Conservation (phyloP, 2,113 vertebrate species). For the Myrmecophaga tridactyla region DNA sequence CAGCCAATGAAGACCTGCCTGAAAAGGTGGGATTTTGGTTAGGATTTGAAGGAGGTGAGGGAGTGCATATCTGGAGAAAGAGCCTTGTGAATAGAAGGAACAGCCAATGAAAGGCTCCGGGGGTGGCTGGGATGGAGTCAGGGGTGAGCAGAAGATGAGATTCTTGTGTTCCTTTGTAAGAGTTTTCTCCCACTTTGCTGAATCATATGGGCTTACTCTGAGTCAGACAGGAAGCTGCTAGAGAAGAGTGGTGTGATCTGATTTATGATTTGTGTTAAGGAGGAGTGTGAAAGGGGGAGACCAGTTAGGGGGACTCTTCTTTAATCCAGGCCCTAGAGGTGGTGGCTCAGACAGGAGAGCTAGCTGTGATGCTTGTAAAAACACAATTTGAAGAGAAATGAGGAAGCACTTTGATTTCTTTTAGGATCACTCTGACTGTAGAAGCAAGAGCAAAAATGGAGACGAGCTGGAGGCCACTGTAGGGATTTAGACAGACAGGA, state of each 20-base stretch:
- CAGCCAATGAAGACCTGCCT: not conserved
- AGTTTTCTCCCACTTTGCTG: constrained; percentile 25
- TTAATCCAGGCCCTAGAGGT: not conserved
- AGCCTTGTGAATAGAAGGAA: not conserved
- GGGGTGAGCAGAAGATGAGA: not conserved
- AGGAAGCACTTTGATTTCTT: not conserved
- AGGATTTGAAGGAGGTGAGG: not conserved
- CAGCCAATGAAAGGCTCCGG: not conserved
- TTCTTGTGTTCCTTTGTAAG: not conserved
- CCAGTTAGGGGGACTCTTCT: not conserved
- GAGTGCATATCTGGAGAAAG: not conserved
- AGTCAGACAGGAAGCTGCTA: constrained; percentile 56
- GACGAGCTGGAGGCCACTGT: not conserved
- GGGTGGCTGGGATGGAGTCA: not conserved
- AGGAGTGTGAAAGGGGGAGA: not conserved
- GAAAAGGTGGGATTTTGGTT: not conserved
- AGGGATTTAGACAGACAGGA: not conserved
- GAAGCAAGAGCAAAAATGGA: not conserved
- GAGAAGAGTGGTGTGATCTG: not conserved
- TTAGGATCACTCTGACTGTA: not conserved
- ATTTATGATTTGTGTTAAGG: not conserved
- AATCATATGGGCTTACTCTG: constrained; percentile 60
- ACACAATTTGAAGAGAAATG: not conserved
- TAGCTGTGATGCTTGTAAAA: not conserved
- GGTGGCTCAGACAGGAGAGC: not conserved